Evolutionary conservation across 2,797 vertebrate genomes (phyloP), one percentile per base, ranked within the genome.

Genomic region (Apodemus agrarius): DNA sequence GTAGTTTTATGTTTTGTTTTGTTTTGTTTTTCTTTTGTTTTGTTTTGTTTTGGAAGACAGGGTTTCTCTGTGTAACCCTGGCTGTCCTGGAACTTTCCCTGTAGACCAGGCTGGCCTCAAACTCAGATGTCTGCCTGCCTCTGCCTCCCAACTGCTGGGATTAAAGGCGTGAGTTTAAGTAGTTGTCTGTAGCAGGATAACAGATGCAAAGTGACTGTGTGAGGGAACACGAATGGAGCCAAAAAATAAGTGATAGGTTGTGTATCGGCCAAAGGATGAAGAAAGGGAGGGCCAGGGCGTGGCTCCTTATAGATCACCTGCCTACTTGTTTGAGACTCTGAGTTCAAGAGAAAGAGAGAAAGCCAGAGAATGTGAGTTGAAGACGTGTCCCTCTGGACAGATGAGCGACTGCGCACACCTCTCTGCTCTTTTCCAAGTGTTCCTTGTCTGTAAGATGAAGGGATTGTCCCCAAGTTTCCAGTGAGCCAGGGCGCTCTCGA

Each of bases 381-480:
- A 89, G 61, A 79, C 40, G 37, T 0, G 46, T 81, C 63, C 11
- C 34, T 9, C 14, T 3, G 0, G 49, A 61, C 78, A 22, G 79
- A 49, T 3, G 8, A 26, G 83, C 80, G 1, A 0, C 1, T 10
- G 16, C 9, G 49, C 86, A 59, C 83, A 52, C 31, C 0, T 80
- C 22, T 87, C 6, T 13, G 2, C 72, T 26, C 72, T 88, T 65
- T 26, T 86, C 49, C 19, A 7, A 52, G 85, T 8, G 8, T 22
- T 59, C 78, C 95, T 0, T 8, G 26, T 79, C 85, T 80, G 7
- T 11, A 40, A 80, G 86, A 83, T 12, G 7, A 31, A 65, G 59
- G 61, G 31, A 40, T 29, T 26, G 16, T 89, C 86, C 85, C 57
- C 91, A 83, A 54, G 82, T 61, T 81, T 93, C 88, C 93, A 78